A percentile compares a stretch with the other conserved stretches of the same genome.
These are phyloP conservation scores for Flexamia atlantica DNA, from an alignment of 2,888 invertebrate genomes.

Conservation along the genomic window DNA sequence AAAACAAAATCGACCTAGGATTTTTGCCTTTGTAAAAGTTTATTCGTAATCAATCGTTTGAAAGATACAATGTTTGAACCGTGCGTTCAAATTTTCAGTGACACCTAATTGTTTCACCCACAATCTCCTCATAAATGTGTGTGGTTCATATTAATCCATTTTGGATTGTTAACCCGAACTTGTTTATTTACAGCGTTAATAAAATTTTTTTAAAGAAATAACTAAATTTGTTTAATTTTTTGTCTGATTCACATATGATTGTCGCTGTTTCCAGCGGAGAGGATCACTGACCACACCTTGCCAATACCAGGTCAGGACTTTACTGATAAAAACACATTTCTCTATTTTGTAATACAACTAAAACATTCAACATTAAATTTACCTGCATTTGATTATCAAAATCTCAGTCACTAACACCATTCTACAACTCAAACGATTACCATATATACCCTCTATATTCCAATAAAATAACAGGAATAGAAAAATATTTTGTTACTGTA, in stretches of 20 bases:
- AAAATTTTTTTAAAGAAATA: constrained; percentile 49
- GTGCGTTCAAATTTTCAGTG: constrained; percentile 1
- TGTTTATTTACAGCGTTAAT: constrained; percentile 57
- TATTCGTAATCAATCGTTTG: constrained; percentile 26
- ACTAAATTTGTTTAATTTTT: constrained; percentile 31
- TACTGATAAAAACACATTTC: constrained; percentile 11
- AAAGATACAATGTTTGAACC: constrained; percentile 27
- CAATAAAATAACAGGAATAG: too few species aligned
- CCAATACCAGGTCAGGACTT: constrained; percentile 38
- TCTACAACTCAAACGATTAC: too few species aligned
- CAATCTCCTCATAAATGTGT: constrained; percentile 37
- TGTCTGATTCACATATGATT: background rate
- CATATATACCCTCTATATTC: too few species aligned
- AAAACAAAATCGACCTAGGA: constrained; percentile 37
- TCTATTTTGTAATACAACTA: constrained; percentile 47
- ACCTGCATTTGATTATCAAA: constrained; percentile 21
- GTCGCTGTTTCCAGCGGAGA: background rate
- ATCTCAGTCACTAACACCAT: background rate
- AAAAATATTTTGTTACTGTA: too few species aligned
- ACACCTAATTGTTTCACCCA: constrained; percentile 30
- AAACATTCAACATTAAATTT: constrained; percentile 13
- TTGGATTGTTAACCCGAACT: constrained; percentile 55
- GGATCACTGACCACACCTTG: constrained; percentile 13
- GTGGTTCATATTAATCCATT: constrained; percentile 48
- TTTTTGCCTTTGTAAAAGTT: constrained; percentile 24